A percentile compares a stretch with the other conserved stretches of the same genome.
phyloP scores from a whole-genome alignment of 2,888 invertebrate species.

The Frankliniella fusca region DNA sequence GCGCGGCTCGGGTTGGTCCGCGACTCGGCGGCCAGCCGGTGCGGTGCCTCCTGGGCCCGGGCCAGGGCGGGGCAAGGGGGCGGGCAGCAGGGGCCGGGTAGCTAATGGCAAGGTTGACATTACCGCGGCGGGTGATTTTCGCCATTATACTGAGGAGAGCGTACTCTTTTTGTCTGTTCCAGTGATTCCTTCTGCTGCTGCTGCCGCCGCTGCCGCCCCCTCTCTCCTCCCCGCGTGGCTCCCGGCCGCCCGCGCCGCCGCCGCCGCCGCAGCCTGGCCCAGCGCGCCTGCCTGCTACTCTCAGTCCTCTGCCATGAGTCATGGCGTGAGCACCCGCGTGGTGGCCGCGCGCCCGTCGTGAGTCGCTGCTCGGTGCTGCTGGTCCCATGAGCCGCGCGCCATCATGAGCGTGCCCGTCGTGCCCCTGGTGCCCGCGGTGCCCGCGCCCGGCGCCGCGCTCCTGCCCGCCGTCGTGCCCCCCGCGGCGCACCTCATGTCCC shows the following conservation, averaged over 20 bases:
- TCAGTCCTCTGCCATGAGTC: background rate
- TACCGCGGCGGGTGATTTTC: slow-evolving; percentile 26
- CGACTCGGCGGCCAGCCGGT: background rate
- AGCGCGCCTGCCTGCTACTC: background rate
- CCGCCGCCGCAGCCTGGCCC: background rate
- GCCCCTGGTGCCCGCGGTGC: background rate
- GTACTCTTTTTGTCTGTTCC: slow-evolving; percentile 22
- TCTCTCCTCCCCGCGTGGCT: too few relatives aligned
- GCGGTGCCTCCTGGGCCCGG: background rate
- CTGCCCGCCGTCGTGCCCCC: background rate
- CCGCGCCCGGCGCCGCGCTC: background rate
- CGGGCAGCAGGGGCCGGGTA: background rate
- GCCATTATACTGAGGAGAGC: slow-evolving; percentile 22
- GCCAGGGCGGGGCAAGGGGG: too few relatives aligned
- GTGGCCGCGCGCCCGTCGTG: background rate
- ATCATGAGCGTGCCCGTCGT: slow-evolving; percentile 3
- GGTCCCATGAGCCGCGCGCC: background rate
- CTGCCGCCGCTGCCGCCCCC: background rate
- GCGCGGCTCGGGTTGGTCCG: background rate
- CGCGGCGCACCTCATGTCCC: background rate
- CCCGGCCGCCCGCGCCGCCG: background rate
- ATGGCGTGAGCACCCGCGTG: background rate
- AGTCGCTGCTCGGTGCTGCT: background rate
- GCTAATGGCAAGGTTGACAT: slow-evolving; percentile 19
- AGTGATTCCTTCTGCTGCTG: background rate